phyloP scores from a whole-genome alignment of 2,888 invertebrate genomes.

The Ennomos fuscantarius region DNA sequence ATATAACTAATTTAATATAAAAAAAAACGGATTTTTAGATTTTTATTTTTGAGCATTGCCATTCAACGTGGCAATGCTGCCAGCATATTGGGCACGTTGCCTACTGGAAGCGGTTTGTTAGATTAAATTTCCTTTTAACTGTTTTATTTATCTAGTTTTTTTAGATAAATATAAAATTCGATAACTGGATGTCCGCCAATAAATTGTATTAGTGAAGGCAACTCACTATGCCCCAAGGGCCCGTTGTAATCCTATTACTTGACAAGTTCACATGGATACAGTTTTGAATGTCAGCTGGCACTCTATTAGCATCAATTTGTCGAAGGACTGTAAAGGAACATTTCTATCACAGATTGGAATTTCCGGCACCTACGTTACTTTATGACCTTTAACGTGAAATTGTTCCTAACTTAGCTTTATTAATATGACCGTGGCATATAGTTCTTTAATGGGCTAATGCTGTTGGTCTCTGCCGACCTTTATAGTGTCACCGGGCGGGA shows the following conservation, averaged over 20 bases:
- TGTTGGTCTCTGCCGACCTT: too few relatives aligned
- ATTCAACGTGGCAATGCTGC: too few relatives aligned
- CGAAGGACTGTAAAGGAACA: background rate
- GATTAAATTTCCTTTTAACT: too few relatives aligned
- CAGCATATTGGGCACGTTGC: too few relatives aligned
- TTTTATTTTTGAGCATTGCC: too few relatives aligned
- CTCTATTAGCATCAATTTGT: constrained; percentile 9
- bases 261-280: background rate
- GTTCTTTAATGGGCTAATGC: too few relatives aligned
- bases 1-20: too few relatives aligned
- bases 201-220: constrained; percentile 13
- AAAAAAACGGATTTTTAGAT: too few relatives aligned
- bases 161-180: constrained; percentile 11
- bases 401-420: background rate
- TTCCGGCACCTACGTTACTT: constrained; percentile 1
- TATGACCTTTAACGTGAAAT: background rate
- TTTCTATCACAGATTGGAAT: background rate
- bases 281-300: constrained; percentile 19
- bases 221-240: constrained; percentile 4
- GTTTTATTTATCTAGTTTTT: too few relatives aligned
- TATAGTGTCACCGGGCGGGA: too few relatives aligned
- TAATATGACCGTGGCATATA: too few relatives aligned
- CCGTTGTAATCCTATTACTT: background rate
- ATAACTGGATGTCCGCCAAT: constrained; percentile 8
- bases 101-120: too few relatives aligned